Evolutionary conservation across 2,113 vertebrate genomes (phyloP).

Genomic region (Aldabrachelys gigantea): DNA sequence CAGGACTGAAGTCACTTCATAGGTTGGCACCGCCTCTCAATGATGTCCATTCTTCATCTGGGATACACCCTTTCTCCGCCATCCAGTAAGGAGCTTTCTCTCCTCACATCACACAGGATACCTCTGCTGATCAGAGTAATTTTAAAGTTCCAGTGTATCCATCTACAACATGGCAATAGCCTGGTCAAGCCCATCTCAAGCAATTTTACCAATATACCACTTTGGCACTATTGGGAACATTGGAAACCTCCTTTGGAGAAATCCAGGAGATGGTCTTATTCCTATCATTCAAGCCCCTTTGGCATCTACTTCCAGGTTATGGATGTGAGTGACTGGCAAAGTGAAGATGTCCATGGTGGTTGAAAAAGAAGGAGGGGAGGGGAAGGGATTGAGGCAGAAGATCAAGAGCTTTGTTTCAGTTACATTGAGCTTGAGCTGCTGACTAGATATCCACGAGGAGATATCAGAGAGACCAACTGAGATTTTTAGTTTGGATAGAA

Average conservation of each 20-base stretch:
- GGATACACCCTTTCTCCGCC: background rate
- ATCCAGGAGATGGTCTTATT: background rate
- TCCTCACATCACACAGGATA: background rate
- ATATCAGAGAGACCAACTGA: background rate
- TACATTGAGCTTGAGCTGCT: background rate
- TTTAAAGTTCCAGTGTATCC: background rate
- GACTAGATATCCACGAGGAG: background rate
- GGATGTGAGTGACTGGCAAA: background rate
- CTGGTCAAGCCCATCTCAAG: background rate
- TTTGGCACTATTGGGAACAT: background rate
- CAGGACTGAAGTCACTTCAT: background rate
- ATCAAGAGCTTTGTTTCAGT: background rate
- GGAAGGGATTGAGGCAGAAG: background rate
- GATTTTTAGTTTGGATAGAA: background rate
- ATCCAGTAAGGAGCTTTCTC: background rate
- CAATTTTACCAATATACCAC: background rate
- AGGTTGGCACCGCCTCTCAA: background rate
- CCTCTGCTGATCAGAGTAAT: background rate
- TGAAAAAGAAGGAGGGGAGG: background rate
- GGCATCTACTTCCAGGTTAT: background rate
- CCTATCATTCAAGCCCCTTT: background rate
- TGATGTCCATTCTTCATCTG: background rate
- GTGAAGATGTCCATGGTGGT: background rate
- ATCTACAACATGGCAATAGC: background rate
- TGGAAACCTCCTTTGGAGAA: background rate